A percentile compares a stretch with the other conserved stretches of the same genome.
These are phyloP conservation scores for Hippocampus comes DNA, from an alignment of 2,113 vertebrate species.

Conservation along the genomic window DNA sequence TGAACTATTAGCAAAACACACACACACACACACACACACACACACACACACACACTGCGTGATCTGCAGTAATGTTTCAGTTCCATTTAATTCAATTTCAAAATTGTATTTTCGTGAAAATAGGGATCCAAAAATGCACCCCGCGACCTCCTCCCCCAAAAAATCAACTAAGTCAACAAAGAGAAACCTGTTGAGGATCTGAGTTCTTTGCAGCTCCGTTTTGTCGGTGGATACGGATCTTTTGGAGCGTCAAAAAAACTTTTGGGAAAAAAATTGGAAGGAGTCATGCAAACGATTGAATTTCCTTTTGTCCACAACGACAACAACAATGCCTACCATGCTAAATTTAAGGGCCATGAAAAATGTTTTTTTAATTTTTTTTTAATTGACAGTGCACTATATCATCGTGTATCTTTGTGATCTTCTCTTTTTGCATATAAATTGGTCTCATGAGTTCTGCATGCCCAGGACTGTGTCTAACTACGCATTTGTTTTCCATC, in stretches of 20 bases:
- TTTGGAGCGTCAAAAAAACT: neutral
- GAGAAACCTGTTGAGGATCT: neutral
- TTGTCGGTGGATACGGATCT: neutral
- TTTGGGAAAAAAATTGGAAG: too few relatives aligned
- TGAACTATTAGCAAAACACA: slow-evolving; percentile 20
- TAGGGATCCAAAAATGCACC: neutral
- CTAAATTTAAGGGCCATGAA: neutral
- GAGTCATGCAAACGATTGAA: neutral
- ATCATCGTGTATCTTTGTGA: slow-evolving; percentile 31
- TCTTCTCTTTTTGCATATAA: slow-evolving; percentile 21
- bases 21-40: neutral
- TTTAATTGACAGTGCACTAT: slow-evolving; percentile 9
- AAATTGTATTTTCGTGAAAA: neutral
- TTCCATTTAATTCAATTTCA: neutral
- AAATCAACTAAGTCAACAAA: neutral
- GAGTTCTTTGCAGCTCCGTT: too few relatives aligned
- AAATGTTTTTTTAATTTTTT: neutral
- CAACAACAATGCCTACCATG: neutral
- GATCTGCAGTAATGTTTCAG: neutral
- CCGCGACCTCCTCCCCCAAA: neutral
- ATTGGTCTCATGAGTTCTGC: slow-evolving; percentile 14
- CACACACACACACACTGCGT: slow-evolving; percentile 1
- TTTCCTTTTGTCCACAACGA: neutral
- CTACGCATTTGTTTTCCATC: slow-evolving; percentile 7
- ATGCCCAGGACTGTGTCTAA: slow-evolving; percentile 8